Evolutionary conservation across 2,797 vertebrate species (phyloP).

Genomic region (Pteronotus mesoamericanus): DNA sequence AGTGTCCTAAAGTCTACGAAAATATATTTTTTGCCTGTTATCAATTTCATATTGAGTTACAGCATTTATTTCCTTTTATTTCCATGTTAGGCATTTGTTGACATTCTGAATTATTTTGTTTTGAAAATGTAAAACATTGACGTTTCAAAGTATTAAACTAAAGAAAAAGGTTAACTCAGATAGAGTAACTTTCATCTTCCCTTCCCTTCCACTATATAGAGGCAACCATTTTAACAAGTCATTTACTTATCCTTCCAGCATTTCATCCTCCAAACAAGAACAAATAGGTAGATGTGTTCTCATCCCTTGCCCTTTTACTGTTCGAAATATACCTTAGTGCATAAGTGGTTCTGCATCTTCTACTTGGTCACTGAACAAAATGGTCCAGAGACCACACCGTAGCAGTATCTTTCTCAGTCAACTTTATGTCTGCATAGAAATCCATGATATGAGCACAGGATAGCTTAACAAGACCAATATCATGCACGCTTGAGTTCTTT

Average conservation of each 20-base stretch:
- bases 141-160: not conserved
- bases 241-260: not conserved
- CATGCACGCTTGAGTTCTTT: not conserved
- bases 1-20: not conserved
- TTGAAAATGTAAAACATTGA: not conserved
- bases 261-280: slow-evolving; percentile 17
- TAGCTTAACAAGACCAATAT: not conserved
- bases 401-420: not conserved
- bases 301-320: not conserved
- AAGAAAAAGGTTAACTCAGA: not conserved
- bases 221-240: not conserved
- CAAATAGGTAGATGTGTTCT: not conserved
- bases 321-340: not conserved
- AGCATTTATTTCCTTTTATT: not conserved
- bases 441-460: not conserved
- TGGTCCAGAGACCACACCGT: not conserved
- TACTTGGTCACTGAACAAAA: not conserved
- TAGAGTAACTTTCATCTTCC: not conserved
- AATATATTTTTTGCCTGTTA: slow-evolving; percentile 12
- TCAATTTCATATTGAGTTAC: not conserved
- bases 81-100: not conserved
- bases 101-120: slow-evolving; percentile 5
- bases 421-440: not conserved
- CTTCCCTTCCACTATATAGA: not conserved
- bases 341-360: not conserved